Evolutionary conservation across 1,140 invertebrate species (phyloP).

Genomic region (Hypothenemus hampei): DNA sequence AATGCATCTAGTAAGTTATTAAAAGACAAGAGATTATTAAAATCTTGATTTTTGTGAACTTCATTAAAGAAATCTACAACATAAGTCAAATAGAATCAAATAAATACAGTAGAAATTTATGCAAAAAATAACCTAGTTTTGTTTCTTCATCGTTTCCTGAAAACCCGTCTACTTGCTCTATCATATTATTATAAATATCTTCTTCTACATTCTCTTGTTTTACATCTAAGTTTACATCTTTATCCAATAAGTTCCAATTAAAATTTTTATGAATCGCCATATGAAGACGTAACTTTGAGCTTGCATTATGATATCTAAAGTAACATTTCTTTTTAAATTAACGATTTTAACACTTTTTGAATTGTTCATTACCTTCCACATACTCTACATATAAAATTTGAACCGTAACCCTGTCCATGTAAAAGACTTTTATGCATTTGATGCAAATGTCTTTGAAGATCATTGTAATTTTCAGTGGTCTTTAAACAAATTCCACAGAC

Average conservation of each 20-base stretch:
- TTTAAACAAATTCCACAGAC: conserved; percentile 59
- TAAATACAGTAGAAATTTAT: too few relatives aligned
- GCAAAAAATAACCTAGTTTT: too few relatives aligned
- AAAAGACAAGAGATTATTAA: too few relatives aligned
- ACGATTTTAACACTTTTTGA: too few relatives aligned
- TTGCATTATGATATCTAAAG: conserved; percentile 53
- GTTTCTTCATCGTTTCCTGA: too few relatives aligned
- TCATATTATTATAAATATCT: conserved; percentile 36
- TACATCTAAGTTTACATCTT: conserved; percentile 19
- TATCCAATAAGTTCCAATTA: conserved; percentile 42
- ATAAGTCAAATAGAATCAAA: too few relatives aligned
- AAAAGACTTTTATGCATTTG: conserved; percentile 50
- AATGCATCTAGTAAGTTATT: too few relatives aligned
- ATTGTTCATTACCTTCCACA: conserved; percentile 46
- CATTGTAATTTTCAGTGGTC: conserved; percentile 50
- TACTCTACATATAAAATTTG: conserved; percentile 57
- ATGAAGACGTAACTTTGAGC: conserved; percentile 54
- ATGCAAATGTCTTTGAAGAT: conserved; percentile 52
- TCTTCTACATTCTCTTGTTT: not conserved
- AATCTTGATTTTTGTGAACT: too few relatives aligned
- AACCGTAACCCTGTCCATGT: conserved; percentile 50
- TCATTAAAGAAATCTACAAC: too few relatives aligned
- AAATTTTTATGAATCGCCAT: conserved; percentile 56
- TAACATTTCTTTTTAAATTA: too few relatives aligned
- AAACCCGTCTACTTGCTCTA: conserved; percentile 42